These are phyloP conservation scores for Cynopterus brachyotis DNA, from an alignment of 2,113 vertebrate genomes.

Conservation along the genomic window DNA sequence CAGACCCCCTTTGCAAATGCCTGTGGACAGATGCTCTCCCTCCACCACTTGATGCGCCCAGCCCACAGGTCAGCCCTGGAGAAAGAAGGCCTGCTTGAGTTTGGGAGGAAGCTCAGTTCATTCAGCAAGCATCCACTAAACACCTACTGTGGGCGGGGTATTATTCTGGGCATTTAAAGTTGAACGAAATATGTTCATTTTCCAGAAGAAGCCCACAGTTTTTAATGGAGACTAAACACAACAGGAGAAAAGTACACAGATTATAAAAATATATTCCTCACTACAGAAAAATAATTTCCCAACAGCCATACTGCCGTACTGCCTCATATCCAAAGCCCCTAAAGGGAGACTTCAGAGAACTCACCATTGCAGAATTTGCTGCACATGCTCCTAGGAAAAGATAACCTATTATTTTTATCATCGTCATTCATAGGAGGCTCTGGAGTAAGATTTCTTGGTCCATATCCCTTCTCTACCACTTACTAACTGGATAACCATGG, in stretches of 20 bases:
- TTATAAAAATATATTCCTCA: conserved; percentile 41
- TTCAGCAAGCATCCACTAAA: background rate
- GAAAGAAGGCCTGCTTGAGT: background rate
- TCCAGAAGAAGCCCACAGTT: background rate
- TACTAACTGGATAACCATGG: background rate
- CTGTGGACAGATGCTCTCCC: background rate
- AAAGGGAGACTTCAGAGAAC: conserved; percentile 6
- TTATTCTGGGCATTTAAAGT: conserved; percentile 19
- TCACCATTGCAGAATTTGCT: background rate
- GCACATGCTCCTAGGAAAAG: background rate
- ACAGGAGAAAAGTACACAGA: conserved; percentile 36
- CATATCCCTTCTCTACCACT: background rate
- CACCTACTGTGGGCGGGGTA: background rate
- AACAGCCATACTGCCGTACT: background rate
- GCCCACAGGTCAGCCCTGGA: background rate
- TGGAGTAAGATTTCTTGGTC: background rate
- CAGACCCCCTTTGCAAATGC: background rate
- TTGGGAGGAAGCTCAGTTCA: background rate
- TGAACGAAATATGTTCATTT: background rate
- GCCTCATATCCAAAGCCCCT: background rate
- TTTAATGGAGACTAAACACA: conserved; percentile 4
- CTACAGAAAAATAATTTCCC: background rate
- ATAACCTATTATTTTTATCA: background rate
- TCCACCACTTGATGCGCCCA: background rate
- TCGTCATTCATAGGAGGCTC: background rate